Evolutionary conservation across 2,888 invertebrate species (phyloP).

Genomic region (Sphecodes monilicornis): DNA sequence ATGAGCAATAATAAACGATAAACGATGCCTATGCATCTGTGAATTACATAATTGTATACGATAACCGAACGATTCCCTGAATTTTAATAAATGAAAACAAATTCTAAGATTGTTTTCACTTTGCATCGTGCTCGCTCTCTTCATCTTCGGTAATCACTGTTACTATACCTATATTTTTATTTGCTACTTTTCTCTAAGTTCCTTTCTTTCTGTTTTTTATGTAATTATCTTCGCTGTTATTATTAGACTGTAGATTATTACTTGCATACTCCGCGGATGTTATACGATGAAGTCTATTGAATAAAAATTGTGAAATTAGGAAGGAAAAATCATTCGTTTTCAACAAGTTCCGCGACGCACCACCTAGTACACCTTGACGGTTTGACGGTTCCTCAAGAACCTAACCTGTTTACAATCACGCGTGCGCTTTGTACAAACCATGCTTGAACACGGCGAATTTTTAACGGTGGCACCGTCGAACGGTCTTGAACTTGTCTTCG

Average conservation of each 20-base stretch:
- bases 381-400: slow-evolving; percentile 49
- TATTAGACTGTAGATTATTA: not conserved
- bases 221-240: not conserved
- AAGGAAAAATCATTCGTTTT: not conserved
- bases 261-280: not conserved
- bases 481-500: slow-evolving; percentile 23
- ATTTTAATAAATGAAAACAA: slow-evolving; percentile 10
- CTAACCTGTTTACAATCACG: slow-evolving; percentile 50
- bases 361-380: slow-evolving; percentile 8
- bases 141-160: not conserved
- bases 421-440: slow-evolving; percentile 46
- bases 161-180: not conserved
- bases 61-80: not conserved
- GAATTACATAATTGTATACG: not conserved
- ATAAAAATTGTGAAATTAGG: not conserved
- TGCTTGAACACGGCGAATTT: slow-evolving; percentile 47
- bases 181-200: not conserved
- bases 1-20: not conserved
- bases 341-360: not conserved
- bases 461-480: slow-evolving; percentile 46
- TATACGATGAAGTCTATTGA: not conserved
- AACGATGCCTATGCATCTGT: not conserved
- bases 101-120: not conserved
- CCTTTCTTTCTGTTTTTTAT: not conserved
- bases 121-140: not conserved